Percentiles rank a stretch among this genome's conserved stretches.
Conservation (phyloP, 1,140 invertebrate species). For the Drosophila pallidifrons region DNA sequence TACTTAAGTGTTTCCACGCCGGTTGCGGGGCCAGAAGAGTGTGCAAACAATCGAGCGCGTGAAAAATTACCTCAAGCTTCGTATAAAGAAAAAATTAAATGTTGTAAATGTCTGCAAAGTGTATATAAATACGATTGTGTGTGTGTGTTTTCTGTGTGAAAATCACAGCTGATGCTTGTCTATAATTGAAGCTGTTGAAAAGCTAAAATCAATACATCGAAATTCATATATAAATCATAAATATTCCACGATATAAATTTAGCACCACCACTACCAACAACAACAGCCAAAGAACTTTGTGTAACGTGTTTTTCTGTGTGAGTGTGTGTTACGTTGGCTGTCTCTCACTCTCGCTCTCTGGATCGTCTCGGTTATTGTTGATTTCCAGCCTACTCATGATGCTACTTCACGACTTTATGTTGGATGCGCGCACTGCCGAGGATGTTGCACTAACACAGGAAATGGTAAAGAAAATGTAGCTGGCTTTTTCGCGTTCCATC, state of each 20-base stretch:
- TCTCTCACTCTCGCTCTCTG: slow-evolving; percentile 40
- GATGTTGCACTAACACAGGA: slow-evolving; percentile 82
- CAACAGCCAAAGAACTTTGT: slow-evolving; percentile 50
- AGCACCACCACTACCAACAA: slow-evolving; percentile 36
- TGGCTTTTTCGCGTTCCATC: neutral
- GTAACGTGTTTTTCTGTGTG: slow-evolving; percentile 66
- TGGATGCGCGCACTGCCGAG: slow-evolving; percentile 76
- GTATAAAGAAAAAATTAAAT: slow-evolving; percentile 18
- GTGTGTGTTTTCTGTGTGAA: slow-evolving; percentile 54
- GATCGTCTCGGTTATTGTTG: slow-evolving; percentile 58
- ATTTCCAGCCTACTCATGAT: slow-evolving; percentile 70
- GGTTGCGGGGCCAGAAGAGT: slow-evolving; percentile 27
- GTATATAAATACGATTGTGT: neutral
- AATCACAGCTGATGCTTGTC: slow-evolving; percentile 58
- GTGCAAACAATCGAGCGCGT: slow-evolving; percentile 42
- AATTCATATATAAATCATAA: slow-evolving; percentile 72
- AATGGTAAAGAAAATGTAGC: slow-evolving; percentile 75
- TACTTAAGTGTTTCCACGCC: slow-evolving; percentile 21
- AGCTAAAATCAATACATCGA: slow-evolving; percentile 62
- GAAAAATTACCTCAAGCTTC: slow-evolving; percentile 29
- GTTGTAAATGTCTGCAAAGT: slow-evolving; percentile 31
- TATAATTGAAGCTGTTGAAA: slow-evolving; percentile 50
- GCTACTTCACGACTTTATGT: slow-evolving; percentile 83
- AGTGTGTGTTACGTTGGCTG: slow-evolving; percentile 30
- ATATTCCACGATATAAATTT: slow-evolving; percentile 42